These are phyloP conservation scores for Drosophila truncata DNA, from an alignment of 1,140 invertebrate species.

Conservation along the genomic window DNA sequence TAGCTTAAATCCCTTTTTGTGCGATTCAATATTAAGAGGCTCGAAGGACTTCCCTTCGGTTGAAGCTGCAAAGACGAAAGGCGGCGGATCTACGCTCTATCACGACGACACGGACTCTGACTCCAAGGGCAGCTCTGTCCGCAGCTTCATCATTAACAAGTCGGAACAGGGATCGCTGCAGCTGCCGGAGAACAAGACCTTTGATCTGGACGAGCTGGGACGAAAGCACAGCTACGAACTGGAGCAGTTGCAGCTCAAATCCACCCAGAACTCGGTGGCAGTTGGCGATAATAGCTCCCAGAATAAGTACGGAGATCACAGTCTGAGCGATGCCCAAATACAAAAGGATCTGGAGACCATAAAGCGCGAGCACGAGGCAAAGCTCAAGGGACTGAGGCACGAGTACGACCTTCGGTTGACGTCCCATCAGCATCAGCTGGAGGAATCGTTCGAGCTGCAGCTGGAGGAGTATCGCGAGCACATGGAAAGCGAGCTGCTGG, in stretches of 20 bases:
- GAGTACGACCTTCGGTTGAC: conserved; percentile 87
- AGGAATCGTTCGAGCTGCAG: conserved; percentile 86
- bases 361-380: conserved; percentile 84
- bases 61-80: conserved; percentile 41
- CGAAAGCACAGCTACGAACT: conserved; percentile 81
- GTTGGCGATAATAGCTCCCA: neutral
- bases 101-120: conserved; percentile 85
- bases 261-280: conserved; percentile 9
- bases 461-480: conserved; percentile 67
- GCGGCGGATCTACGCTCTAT: conserved; percentile 46
- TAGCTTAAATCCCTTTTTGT: conserved; percentile 60
- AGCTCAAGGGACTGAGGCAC: conserved; percentile 85
- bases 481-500: conserved; percentile 85
- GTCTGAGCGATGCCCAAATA: conserved; percentile 48
- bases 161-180: conserved; percentile 68
- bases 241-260: conserved; percentile 75
- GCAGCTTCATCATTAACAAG: conserved; percentile 78
- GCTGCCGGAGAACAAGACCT: conserved; percentile 45
- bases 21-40: conserved; percentile 8
- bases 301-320: conserved; percentile 50
- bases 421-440: conserved; percentile 86
- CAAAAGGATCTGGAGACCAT: conserved; percentile 77
- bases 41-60: conserved; percentile 22
- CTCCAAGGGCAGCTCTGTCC: conserved; percentile 86
- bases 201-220: conserved; percentile 70